Base-by-base conservation (phyloP, 2,797 vertebrate genomes). In the Clarias pachynema region DNA sequence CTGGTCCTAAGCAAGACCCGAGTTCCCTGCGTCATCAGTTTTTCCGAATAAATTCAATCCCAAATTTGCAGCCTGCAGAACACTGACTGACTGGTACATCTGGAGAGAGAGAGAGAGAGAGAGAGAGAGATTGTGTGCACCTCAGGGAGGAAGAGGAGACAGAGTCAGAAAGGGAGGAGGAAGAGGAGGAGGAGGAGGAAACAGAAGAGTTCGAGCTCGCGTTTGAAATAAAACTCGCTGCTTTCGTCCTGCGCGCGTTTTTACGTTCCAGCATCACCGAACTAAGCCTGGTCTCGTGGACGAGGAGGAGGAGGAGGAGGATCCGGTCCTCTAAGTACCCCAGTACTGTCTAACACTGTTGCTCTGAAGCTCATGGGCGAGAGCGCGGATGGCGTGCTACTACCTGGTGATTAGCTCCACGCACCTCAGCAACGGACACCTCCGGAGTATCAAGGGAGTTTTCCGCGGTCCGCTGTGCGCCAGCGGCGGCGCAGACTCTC, bases 341-440 rank as follows among this genome's bases (percentile, higher is more conserved):
- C 81, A 26, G 12, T 20, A n/a, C 69, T 22, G 40, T 49, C 26
- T 63, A 16, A 74, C 70, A 49, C 82, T 83, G 70, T 83, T 83
- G 56, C 81, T 31, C 53, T 65, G 77, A 77, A 84, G 84, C 84
- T 87, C 89, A 93, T 93, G 92, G 91, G 92, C 91, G 89, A 90
- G 84, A 74, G 90, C 77, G 89, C 86, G 90, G 91, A 99, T 99
- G 98, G 97, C 97, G 94, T 99, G 98, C 92, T 96, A 96, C 89
- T 99, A 99, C 94, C 96, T 99, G 95, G 97, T 99, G 89, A 99
- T 99, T 96, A 99, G 98, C 95, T 98, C 97, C 85, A 97, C 97
- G 89, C 98, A 99, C 92, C 97, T 99, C 92, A 97, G 96, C 96
- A 99, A 99, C 90, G 98, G 98, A 88, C 97, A 99, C 95, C 97